phyloP scores from a whole-genome alignment of 2,113 vertebrate genomes.

The Dicentrarchus labrax region DNA sequence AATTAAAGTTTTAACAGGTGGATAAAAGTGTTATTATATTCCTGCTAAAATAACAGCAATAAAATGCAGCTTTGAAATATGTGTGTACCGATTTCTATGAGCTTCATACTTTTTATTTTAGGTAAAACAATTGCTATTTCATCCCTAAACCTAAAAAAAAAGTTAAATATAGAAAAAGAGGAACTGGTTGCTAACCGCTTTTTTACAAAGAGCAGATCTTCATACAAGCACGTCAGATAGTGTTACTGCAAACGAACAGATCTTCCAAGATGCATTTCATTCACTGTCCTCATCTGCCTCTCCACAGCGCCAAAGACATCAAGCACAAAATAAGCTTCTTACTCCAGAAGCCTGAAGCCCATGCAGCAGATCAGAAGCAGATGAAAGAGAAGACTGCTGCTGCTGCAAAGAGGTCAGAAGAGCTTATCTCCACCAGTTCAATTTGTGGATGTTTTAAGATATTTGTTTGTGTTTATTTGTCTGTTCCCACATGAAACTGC shows the following conservation, averaged over 20 bases:
- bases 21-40: background rate
- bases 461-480: conserved; percentile 1
- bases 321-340: conserved; percentile 93
- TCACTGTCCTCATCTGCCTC: background rate
- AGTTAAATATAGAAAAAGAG: background rate
- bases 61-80: background rate
- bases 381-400: conserved; percentile 83
- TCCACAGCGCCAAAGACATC: conserved; percentile 93
- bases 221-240: background rate
- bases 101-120: background rate
- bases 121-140: background rate
- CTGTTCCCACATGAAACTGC: no score
- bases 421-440: background rate
- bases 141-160: background rate
- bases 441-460: background rate
- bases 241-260: conserved; percentile 8
- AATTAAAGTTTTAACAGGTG: background rate
- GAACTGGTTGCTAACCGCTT: background rate
- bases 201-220: conserved; percentile 3
- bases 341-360: conserved; percentile 90
- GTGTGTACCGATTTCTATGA: background rate
- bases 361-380: conserved; percentile 82
- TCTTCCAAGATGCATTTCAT: background rate
- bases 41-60: background rate
- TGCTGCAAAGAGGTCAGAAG: conserved; percentile 86